phyloP scores from a whole-genome alignment of 2,888 invertebrate genomes.

The Merodon equestris region DNA sequence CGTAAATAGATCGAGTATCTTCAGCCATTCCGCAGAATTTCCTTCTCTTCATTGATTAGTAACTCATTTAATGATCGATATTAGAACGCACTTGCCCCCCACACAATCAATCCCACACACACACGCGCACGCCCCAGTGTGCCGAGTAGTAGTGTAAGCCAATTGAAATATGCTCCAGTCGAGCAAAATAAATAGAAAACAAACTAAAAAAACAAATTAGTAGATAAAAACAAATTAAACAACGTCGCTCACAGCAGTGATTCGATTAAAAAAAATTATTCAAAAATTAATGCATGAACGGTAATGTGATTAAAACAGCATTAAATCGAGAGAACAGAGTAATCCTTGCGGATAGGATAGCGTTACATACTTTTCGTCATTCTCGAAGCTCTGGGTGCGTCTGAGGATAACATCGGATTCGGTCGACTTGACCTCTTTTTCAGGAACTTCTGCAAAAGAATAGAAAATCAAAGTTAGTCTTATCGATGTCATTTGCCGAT shows the following conservation, averaged over 20 bases:
- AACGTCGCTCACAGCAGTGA: conserved; percentile 40
- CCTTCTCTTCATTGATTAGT: not conserved
- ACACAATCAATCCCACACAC: no score
- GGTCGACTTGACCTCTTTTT: conserved; percentile 79
- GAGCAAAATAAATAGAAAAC: conserved; percentile 28
- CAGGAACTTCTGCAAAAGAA: conserved; percentile 80
- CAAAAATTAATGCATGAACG: conserved; percentile 65
- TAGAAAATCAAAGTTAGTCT: conserved; percentile 8
- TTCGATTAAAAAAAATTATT: conserved; percentile 36
- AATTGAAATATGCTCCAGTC: conserved; percentile 61
- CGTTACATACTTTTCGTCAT: conserved; percentile 90
- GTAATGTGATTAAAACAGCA: conserved; percentile 26
- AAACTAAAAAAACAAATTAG: conserved; percentile 53
- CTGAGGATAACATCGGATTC: conserved; percentile 86
- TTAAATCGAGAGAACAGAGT: not conserved
- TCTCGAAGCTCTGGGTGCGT: conserved; percentile 92
- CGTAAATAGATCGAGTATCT: conserved; percentile 44
- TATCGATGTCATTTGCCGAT: no score
- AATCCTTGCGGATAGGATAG: not conserved
- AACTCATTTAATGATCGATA: conserved; percentile 28
- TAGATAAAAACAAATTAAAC: conserved; percentile 54
- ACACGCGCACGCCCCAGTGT: not conserved
- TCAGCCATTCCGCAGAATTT: conserved; percentile 39
- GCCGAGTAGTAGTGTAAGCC: conserved; percentile 15
- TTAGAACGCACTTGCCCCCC: conserved; percentile 6